Percentiles rank a stretch among this genome's conserved stretches.
phyloP scores from a whole-genome alignment of 2,113 vertebrate genomes.

The Notothenia rossii region DNA sequence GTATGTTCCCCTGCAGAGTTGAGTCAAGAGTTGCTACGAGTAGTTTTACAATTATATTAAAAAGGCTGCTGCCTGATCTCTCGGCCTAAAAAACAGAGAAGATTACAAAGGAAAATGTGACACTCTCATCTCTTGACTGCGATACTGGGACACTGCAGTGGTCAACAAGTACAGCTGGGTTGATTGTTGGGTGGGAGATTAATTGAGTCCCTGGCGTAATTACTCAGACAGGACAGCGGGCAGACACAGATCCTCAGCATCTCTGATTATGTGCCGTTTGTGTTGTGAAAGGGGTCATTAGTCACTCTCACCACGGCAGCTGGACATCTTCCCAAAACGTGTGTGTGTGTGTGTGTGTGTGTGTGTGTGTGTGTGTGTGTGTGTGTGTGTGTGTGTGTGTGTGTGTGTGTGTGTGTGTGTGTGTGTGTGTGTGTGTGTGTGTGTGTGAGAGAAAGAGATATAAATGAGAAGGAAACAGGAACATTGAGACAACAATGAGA shows the following conservation, averaged over 20 bases:
- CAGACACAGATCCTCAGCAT: slow-evolving; percentile 78
- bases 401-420: slow-evolving; percentile 11
- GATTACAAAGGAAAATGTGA: slow-evolving; percentile 10
- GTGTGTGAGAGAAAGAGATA: slow-evolving; percentile 17
- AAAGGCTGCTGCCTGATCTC: not conserved
- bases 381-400: slow-evolving; percentile 20
- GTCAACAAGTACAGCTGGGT: slow-evolving; percentile 63
- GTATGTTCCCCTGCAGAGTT: not conserved
- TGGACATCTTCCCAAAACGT: slow-evolving; percentile 75
- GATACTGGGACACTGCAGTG: slow-evolving; percentile 26
- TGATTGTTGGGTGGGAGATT: slow-evolving; percentile 79
- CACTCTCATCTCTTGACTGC: slow-evolving; percentile 20
- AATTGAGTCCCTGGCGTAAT: slow-evolving; percentile 79
- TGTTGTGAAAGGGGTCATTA: slow-evolving; percentile 75
- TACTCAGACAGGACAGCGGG: slow-evolving; percentile 77
- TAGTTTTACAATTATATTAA: not conserved
- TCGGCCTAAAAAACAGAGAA: not conserved
- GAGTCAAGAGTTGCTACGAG: not conserved
- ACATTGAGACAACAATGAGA: slow-evolving; percentile 9
- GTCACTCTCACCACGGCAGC: slow-evolving; percentile 76
- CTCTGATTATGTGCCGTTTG: slow-evolving; percentile 80
- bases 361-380: not conserved
- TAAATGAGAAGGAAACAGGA: slow-evolving; percentile 21
- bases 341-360: slow-evolving; percentile 15
- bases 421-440: not conserved